Evolutionary conservation across 2,113 vertebrate species (phyloP).

Genomic region (Silurus asotus): DNA sequence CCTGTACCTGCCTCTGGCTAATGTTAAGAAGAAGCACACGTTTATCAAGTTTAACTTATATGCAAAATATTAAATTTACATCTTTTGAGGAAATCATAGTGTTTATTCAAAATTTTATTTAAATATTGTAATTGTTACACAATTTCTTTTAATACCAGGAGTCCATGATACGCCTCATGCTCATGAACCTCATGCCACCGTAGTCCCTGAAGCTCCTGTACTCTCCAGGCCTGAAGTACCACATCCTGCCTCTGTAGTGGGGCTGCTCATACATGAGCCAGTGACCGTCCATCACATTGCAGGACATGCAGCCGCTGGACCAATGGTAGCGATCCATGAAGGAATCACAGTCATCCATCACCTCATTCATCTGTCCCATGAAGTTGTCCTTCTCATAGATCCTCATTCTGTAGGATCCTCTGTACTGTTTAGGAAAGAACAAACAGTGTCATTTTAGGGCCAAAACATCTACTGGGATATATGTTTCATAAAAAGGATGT

Average conservation of each 20-base stretch:
- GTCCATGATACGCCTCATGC: constrained; percentile 28
- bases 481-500: too few relatives aligned
- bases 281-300: constrained; percentile 63
- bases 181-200: constrained; percentile 33
- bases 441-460: too few relatives aligned
- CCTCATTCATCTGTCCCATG: too few relatives aligned
- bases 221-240: constrained; percentile 58
- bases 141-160: constrained; percentile 13
- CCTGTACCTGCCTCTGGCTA: neutral
- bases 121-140: neutral
- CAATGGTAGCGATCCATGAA: constrained; percentile 15
- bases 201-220: constrained; percentile 54
- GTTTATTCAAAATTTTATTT: neutral
- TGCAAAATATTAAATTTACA: neutral
- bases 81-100: neutral
- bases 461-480: too few relatives aligned
- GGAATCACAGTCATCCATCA: too few relatives aligned
- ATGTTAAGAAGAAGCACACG: neutral
- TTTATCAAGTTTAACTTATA: neutral
- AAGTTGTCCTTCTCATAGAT: too few relatives aligned
- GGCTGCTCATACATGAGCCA: constrained; percentile 63
- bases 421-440: too few relatives aligned
- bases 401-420: too few relatives aligned
- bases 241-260: constrained; percentile 56
- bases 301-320: constrained; percentile 52